Evolutionary conservation across 2,113 vertebrate species (phyloP).

Genomic region (Trematocara nigrifrons): DNA sequence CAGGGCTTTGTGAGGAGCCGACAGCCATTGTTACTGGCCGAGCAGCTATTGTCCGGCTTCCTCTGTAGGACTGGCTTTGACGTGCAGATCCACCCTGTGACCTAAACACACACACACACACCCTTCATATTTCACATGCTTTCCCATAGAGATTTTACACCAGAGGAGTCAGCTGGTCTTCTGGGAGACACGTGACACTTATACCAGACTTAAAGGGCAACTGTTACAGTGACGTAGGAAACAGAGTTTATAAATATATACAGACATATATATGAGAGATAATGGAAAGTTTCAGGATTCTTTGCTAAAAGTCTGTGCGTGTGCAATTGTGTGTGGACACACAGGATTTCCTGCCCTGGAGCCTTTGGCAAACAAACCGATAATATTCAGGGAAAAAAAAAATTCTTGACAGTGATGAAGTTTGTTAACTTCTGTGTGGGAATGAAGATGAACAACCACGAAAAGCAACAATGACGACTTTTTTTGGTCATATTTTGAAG

Average conservation of each 20-base stretch:
- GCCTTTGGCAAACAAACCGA: constrained; percentile 49
- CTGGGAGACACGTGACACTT: constrained; percentile 6
- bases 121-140: constrained; percentile 50
- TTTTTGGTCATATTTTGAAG: neutral
- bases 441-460: constrained; percentile 33
- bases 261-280: neutral
- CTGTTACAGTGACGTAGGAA: neutral
- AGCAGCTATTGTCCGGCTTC: constrained; percentile 66
- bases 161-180: constrained; percentile 22
- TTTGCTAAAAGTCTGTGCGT: neutral
- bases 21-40: constrained; percentile 63
- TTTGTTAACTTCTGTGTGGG: constrained; percentile 11
- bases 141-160: constrained; percentile 55
- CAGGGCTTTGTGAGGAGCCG: constrained; percentile 44
- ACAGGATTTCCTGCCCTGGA: constrained; percentile 64
- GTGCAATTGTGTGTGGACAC: neutral
- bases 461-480: neutral
- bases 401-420: constrained; percentile 40
- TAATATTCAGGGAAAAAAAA: constrained; percentile 43
- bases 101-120: constrained; percentile 8
- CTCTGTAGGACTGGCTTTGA: constrained; percentile 55
- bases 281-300: neutral
- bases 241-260: neutral
- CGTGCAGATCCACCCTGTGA: constrained; percentile 53
- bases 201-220: neutral